Evolutionary conservation across 2,888 invertebrate species (phyloP).

Genomic region (Choristoneura rosaceana): DNA sequence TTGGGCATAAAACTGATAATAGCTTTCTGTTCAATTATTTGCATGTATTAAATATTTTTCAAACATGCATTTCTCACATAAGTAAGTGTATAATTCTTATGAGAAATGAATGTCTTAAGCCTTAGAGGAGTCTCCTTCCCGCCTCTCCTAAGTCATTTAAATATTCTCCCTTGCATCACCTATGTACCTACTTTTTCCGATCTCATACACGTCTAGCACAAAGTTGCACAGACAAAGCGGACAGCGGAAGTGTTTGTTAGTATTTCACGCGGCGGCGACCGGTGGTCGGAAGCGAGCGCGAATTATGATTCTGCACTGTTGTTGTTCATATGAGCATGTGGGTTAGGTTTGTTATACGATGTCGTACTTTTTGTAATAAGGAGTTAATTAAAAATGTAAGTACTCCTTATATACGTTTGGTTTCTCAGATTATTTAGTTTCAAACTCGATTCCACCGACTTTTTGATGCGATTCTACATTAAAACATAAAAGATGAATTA

Average conservation of each 20-base stretch:
- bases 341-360: slow-evolving; percentile 6
- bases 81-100: too few relatives aligned
- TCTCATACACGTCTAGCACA: slow-evolving; percentile 49
- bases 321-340: slow-evolving; percentile 14
- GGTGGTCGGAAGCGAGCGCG: slow-evolving; percentile 44
- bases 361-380: neutral
- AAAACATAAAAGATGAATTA: too few relatives aligned
- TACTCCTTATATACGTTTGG: neutral
- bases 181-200: neutral
- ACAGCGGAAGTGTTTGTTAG: slow-evolving; percentile 69
- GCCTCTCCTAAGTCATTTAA: neutral
- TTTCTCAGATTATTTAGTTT: neutral
- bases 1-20: too few relatives aligned
- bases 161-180: neutral
- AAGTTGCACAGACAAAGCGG: slow-evolving; percentile 65
- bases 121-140: neutral
- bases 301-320: slow-evolving; percentile 42
- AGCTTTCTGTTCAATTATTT: too few relatives aligned
- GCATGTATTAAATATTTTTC: too few relatives aligned
- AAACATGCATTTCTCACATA: too few relatives aligned
- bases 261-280: slow-evolving; percentile 56
- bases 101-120: too few relatives aligned
- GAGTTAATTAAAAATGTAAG: neutral
- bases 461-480: neutral
- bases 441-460: neutral